These are phyloP conservation scores for Caenorhabditis sp. DNA, from an alignment of 2,888 invertebrate species.

Conservation along the genomic window DNA sequence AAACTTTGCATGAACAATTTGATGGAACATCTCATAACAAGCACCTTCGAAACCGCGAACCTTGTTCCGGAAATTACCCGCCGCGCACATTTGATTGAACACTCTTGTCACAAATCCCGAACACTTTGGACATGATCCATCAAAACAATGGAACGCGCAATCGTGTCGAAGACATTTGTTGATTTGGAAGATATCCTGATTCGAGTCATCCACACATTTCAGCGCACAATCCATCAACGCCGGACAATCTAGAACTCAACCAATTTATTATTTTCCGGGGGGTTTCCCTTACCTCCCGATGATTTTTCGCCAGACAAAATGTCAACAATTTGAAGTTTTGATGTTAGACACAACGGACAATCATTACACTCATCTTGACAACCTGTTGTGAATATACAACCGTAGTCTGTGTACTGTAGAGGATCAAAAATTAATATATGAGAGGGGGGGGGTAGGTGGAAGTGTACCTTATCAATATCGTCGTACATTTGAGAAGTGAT, in stretches of 20 bases:
- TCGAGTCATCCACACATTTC: conserved; percentile 59
- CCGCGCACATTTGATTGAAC: conserved; percentile 66
- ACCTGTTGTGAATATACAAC: conserved; percentile 66
- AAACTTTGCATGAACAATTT: conserved; percentile 63
- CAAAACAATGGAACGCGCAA: conserved; percentile 68
- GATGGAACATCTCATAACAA: conserved; percentile 66
- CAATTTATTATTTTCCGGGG: conserved; percentile 1
- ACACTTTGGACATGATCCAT: conserved; percentile 64
- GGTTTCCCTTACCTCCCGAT: conserved; percentile 38
- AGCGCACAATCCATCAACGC: conserved; percentile 61
- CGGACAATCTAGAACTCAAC: conserved; percentile 56
- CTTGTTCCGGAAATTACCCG: conserved; percentile 58
- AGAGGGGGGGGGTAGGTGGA: too few relatives aligned
- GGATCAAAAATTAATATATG: not conserved
- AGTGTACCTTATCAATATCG: conserved; percentile 59
- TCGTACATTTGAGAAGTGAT: conserved; percentile 61
- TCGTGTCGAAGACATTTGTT: conserved; percentile 62
- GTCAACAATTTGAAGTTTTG: conserved; percentile 64
- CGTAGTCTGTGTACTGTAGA: conserved; percentile 64
- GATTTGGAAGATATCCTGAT: conserved; percentile 61
- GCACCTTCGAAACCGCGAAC: conserved; percentile 59
- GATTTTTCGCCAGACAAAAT: conserved; percentile 60
- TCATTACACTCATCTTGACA: conserved; percentile 66
- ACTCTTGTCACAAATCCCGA: conserved; percentile 65
- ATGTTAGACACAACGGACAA: conserved; percentile 61